phyloP scores from a whole-genome alignment of 2,888 invertebrate genomes.

The Amphipyra tragopoginis region DNA sequence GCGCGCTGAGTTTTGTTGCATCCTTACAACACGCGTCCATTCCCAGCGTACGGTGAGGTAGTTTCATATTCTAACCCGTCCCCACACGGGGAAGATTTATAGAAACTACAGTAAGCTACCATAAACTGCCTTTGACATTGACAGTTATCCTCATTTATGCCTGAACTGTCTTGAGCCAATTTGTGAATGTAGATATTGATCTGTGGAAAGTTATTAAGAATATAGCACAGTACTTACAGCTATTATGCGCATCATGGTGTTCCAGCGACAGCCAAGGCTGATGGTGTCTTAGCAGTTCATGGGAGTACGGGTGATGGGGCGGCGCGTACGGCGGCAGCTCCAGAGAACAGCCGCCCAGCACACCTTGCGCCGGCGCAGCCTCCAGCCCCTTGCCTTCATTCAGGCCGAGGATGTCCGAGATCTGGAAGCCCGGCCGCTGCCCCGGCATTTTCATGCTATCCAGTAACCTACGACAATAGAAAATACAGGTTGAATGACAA shows the following conservation, averaged over 20 bases:
- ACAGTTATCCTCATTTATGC: too few relatives aligned
- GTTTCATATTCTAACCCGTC: too few relatives aligned
- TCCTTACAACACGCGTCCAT: too few relatives aligned
- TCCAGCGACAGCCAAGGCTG: conserved; percentile 85
- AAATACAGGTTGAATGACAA: conserved; percentile 20
- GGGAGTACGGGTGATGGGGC: conserved; percentile 81
- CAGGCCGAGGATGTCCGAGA: conserved; percentile 97
- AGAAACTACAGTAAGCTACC: too few relatives aligned
- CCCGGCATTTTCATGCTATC: conserved; percentile 95
- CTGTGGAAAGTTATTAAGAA: too few relatives aligned
- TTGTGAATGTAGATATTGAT: too few relatives aligned
- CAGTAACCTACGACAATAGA: conserved; percentile 90
- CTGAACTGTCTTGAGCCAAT: too few relatives aligned
- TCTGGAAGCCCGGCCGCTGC: conserved; percentile 96
- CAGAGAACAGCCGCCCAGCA: conserved; percentile 73
- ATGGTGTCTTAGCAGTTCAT: conserved; percentile 83
- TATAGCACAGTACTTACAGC: conserved; percentile 31
- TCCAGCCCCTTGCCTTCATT: conserved; percentile 91
- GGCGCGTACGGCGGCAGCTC: conserved; percentile 82
- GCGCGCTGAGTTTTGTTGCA: too few relatives aligned
- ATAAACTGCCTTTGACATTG: too few relatives aligned
- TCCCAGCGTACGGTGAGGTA: too few relatives aligned
- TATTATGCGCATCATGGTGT: conserved; percentile 77
- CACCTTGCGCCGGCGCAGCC: conserved; percentile 71
- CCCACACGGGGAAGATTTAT: too few relatives aligned